Evolutionary conservation across 53 echinoderm and acorn worm genomes (phyloP), one percentile per base, ranked within the genome.

Genomic region (Stichopus horrens): DNA sequence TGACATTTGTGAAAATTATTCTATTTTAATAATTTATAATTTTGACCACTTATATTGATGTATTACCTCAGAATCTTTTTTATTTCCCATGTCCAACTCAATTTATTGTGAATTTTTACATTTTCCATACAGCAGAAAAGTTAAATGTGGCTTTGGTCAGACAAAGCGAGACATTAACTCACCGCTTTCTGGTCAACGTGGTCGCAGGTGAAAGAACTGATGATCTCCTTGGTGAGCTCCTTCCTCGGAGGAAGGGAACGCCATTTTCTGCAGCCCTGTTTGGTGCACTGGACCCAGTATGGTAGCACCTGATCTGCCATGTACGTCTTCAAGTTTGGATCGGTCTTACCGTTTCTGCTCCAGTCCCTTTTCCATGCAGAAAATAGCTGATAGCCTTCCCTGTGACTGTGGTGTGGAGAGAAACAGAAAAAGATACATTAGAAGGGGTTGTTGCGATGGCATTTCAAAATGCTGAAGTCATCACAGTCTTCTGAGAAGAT

Each of bases 291-390:
- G 63, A 99, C 90, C 99, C 99, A 99, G 89, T 94, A 96, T 0
- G 94, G 96, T 7, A 99, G 88, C 23, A 94, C 89, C 73, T 90
- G 90, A 79, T 99, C 99, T 7, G 93, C 94, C 93, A 99, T 91
- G 92, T 93, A 99, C 55, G 95, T 90, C 58, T 94, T 96, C 37
- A 96, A 88, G 83, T 92, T 94, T 18, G 99, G 96, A 79, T 99
- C 99, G 0, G 95, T 99, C 89, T 99, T 99, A 19, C 98, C 95
- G 21, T 94, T 94, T 56, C 90, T 90, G 54, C 95, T 92, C 98
- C 98, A 98, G 67, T 96, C 94, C 21, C 94, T 91, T 75, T 94
- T 95, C 98, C 98, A 98, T 14, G 55, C 59, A 0, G 93, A 52
- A 37, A 96, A 79, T 52, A 83, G 90, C 77, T 94, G 76, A 23